Percentiles rank a stretch among this genome's conserved stretches.
Conservation (phyloP, 2,113 vertebrate species). For the Ctenomys sociabilis region DNA sequence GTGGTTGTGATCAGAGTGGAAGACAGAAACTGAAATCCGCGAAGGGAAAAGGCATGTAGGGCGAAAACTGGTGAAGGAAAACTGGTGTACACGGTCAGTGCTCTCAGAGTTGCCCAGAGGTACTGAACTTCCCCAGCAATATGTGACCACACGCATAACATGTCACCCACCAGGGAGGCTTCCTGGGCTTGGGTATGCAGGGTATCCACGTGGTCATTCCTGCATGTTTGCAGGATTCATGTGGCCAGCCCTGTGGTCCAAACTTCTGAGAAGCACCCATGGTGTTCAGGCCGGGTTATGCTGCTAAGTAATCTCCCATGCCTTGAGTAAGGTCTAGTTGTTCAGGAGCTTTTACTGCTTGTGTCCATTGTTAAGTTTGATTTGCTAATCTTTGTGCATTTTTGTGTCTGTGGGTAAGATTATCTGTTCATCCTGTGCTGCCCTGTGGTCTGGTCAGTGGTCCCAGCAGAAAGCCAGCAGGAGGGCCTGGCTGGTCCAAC, state of each 20-base stretch:
- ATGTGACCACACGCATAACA: not conserved
- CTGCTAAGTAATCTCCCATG: not conserved
- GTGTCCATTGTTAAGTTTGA: not conserved
- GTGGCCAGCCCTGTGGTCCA: not conserved
- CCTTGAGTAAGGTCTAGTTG: not conserved
- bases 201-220: not conserved
- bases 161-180: accelerated
- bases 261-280: not conserved
- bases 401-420: not conserved
- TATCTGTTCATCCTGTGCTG: not conserved
- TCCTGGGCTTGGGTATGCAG: too few relatives aligned
- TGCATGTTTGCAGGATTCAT: accelerated
- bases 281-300: not conserved
- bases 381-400: not conserved
- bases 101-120: not conserved
- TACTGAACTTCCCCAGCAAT: not conserved
- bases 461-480: not conserved
- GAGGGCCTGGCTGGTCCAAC: not conserved
- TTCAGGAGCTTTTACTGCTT: not conserved
- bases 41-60: not conserved
- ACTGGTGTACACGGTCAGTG: too few relatives aligned
- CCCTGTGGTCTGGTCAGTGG: not conserved
- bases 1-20: not conserved
- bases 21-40: not conserved
- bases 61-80: not conserved